Evolutionary conservation across 2,797 vertebrate genomes (phyloP).

Genomic region (Melanotaenia maccullochi): DNA sequence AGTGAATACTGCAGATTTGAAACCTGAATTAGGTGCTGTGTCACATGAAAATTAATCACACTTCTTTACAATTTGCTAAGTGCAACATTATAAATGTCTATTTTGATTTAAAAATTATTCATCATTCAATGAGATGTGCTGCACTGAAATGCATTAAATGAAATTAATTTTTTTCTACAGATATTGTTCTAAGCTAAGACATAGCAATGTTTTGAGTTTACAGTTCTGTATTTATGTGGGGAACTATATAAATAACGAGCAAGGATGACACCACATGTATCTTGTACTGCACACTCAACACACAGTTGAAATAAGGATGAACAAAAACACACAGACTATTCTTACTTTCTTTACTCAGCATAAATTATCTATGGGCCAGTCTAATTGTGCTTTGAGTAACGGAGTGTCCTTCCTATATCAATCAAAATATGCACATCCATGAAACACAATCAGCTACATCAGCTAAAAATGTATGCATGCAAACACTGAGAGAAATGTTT

Average conservation of each 20-base stretch:
- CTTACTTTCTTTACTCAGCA: not conserved
- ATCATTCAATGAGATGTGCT: not conserved
- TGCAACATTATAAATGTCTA: not conserved
- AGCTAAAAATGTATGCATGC: constrained; percentile 44
- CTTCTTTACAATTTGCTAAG: not conserved
- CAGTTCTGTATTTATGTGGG: not conserved
- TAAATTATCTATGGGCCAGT: constrained; percentile 10
- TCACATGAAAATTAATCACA: not conserved
- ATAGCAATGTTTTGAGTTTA: not conserved
- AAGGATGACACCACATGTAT: not conserved
- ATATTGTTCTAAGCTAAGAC: constrained; percentile 1
- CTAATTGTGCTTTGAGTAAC: constrained; percentile 5
- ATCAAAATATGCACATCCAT: constrained; percentile 16
- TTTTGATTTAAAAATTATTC: not conserved
- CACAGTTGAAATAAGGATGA: not conserved
- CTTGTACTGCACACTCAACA: not conserved
- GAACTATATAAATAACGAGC: not conserved
- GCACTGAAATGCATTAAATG: not conserved
- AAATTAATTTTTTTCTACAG: not conserved
- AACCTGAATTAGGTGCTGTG: not conserved
- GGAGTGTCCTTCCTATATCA: not conserved
- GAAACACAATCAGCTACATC: constrained; percentile 48
- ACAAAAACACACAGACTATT: not conserved
- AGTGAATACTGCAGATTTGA: not conserved
- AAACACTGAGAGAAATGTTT: constrained; percentile 60